A percentile compares a stretch with the other conserved stretches of the same genome.
Evolutionary conservation across 2,797 vertebrate species (phyloP).

Genomic region (Bradypodion pumilum): DNA sequence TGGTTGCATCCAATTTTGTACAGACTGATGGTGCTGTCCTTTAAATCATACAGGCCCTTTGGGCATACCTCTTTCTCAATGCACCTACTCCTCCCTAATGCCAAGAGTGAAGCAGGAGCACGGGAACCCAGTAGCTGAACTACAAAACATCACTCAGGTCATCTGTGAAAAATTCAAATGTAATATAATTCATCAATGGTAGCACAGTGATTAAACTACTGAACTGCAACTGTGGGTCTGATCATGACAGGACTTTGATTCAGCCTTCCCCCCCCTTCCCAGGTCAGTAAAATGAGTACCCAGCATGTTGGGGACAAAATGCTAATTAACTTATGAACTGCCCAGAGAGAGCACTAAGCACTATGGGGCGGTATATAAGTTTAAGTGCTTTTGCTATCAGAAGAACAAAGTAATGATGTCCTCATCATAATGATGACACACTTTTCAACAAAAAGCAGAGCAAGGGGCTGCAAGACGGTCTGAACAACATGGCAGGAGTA

Average conservation of each 20-base stretch:
- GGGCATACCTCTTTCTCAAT: constrained; percentile 26
- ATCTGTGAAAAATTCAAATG: constrained; percentile 13
- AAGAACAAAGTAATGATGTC: not conserved
- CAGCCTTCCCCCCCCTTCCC: too few relatives aligned
- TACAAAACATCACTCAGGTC: not conserved
- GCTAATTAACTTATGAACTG: too few relatives aligned
- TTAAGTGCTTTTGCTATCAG: too few relatives aligned
- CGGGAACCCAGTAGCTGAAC: not conserved
- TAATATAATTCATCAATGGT: not conserved
- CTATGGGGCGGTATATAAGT: too few relatives aligned
- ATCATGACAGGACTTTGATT: too few relatives aligned
- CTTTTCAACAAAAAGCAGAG: not conserved
- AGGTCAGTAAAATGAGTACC: too few relatives aligned
- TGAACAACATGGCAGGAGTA: not conserved
- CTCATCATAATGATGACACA: not conserved
- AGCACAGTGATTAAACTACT: too few relatives aligned
- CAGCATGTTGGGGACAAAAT: too few relatives aligned
- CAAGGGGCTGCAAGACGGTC: not conserved
- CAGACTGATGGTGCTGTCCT: constrained; percentile 30
- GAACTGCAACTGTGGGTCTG: too few relatives aligned
- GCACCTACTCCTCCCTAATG: constrained; percentile 25
- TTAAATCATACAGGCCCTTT: constrained; percentile 22
- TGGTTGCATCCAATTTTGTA: constrained; percentile 9
- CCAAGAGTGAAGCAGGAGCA: not conserved
- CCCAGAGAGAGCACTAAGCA: too few relatives aligned